Evolutionary conservation across 1,140 invertebrate genomes (phyloP).

Genomic region (Pollicipes pollicipes): DNA sequence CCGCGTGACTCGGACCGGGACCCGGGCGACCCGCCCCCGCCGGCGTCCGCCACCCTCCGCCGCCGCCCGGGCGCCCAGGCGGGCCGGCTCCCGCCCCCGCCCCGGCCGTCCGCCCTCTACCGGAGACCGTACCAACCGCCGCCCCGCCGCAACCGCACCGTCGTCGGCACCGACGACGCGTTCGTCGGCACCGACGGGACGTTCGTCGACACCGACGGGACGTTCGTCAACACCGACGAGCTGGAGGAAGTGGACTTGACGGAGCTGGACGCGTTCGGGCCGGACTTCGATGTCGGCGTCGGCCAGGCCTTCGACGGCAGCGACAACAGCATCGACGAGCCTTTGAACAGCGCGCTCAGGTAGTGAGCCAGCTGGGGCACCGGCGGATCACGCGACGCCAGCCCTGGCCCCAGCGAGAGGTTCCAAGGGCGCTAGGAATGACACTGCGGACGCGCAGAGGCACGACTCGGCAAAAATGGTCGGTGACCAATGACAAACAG

Average conservation of each 20-base stretch:
- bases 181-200: neutral
- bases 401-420: no score
- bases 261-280: neutral
- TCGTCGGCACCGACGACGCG: neutral
- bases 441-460: no score
- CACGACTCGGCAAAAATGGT: no score
- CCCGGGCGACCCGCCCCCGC: no score
- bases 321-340: neutral
- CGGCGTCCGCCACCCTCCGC: no score
- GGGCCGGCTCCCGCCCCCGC: no score
- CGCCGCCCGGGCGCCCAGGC: no score
- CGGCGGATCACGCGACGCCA: no score
- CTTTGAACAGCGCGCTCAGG: neutral
- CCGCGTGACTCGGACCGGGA: neutral
- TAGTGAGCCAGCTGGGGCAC: no score
- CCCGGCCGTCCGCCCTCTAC: neutral
- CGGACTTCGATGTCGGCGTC: neutral
- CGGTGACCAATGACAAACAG: no score
- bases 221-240: neutral
- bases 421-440: no score
- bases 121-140: neutral
- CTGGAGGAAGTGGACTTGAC: neutral
- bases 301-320: neutral
- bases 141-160: neutral
- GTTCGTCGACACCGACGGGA: neutral